A percentile compares a stretch with the other conserved stretches of the same genome.
These are phyloP conservation scores for Camelus dromedarius DNA, from an alignment of 2,113 vertebrate genomes.

Conservation along the genomic window DNA sequence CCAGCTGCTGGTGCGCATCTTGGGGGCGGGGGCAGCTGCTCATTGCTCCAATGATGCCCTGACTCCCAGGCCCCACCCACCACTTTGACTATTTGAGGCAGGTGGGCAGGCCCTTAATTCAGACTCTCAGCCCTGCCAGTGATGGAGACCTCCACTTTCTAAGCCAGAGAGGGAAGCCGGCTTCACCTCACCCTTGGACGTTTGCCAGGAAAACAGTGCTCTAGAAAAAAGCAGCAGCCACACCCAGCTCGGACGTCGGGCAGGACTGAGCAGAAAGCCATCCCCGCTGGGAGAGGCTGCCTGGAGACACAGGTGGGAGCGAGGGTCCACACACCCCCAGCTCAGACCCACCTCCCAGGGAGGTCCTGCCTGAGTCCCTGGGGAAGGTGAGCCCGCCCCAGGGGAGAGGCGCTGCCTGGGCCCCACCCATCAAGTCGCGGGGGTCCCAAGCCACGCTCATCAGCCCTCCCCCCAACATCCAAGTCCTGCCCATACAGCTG, in stretches of 20 bases:
- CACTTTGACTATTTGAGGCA: not conserved
- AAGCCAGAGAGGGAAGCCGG: not conserved
- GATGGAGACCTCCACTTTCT: not conserved
- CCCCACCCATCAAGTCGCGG: rapidly evolving
- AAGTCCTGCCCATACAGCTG: not conserved
- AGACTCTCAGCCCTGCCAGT: not conserved
- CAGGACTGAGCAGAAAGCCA: not conserved
- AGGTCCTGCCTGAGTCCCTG: not conserved
- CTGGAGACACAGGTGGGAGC: not conserved
- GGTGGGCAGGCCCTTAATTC: too few relatives aligned
- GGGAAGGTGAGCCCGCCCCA: not conserved
- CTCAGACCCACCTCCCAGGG: rapidly evolving
- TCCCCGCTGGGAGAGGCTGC: rapidly evolving
- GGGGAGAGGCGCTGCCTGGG: not conserved
- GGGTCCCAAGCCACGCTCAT: not conserved
- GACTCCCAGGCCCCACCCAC: not conserved
- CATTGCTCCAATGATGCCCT: not conserved
- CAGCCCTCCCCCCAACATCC: not conserved
- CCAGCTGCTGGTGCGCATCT: rapidly evolving
- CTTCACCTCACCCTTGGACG: not conserved
- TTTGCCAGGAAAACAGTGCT: not conserved
- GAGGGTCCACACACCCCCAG: not conserved
- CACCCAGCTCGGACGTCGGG: not conserved
- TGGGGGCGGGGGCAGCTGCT: not conserved
- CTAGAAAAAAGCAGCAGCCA: too few relatives aligned